Evolutionary conservation across 2,797 vertebrate species (phyloP), one percentile per base, ranked within the genome.

Genomic region (Callimico goeldii): DNA sequence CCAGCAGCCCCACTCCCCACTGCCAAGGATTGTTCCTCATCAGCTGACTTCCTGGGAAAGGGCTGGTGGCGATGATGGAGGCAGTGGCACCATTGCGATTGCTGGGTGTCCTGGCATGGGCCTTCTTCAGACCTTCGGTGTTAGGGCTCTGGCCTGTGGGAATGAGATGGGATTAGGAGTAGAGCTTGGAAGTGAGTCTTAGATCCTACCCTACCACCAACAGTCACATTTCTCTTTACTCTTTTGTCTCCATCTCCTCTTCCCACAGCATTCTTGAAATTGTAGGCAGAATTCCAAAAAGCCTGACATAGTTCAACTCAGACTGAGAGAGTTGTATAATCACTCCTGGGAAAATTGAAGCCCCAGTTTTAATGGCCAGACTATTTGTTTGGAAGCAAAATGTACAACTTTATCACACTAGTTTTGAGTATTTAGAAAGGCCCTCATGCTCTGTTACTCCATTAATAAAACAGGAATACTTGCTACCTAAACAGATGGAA

Each of bases 361-460:
- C 55, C 55, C 50, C 19, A 19, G 13, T 75, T 89, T 80, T 86
- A 91, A 46, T 80, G 30, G 30, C 70, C 36, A 90, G 52, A 72
- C n/a, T 52, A 55, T 87, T 61, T 88, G 17, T 86, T 83, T 95
- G n/a, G 41, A 88, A 79, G 24, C 55, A 91, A 67, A 80, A 90
- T n/a, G 9, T 41, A 8, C 77, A 36, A 17, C 43, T 82, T 77
- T 22, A 30, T 72, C 55, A 64, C 17, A 43, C 28, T 46, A 93
- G 46, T 39, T 83, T 64, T 43, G 11, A 39, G n/a, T 76, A 28
- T 90, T 77, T 28, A 22, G 33, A 89, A 46, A 17, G 12, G 33
- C 81, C 39, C 17, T 67, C 50, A 26, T 41, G 57, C 9, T 77
- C 24, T 67, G 26, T 33, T 43, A 28, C 17, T 85, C n/a, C 43